Evolutionary conservation across 2,888 invertebrate genomes (phyloP), one percentile per base, ranked within the genome.

Genomic region (Ctena decussata): DNA sequence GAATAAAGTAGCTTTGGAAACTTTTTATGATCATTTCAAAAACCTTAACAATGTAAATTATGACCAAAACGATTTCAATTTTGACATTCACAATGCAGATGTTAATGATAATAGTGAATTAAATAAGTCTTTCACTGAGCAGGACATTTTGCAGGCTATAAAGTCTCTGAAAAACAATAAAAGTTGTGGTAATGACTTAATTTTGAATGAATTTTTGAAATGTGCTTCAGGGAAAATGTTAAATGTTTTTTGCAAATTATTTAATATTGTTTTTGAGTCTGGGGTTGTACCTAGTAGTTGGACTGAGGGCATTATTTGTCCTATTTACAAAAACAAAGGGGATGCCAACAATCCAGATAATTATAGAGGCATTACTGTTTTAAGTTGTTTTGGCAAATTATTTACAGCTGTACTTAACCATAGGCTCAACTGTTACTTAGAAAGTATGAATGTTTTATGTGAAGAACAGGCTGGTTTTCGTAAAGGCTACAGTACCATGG

Each of bases 401-500:
- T 65, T 65, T 21, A 65, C 65, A 18, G 11, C 65, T 35, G 65
- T 65, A 21, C 35, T 65, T n/a, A 65, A 65, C 35, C 18, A 3
- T 65, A 35, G 65, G 35, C 32, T 65, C 12, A 65, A 32, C 18
- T 65, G 35, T 18, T 65, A 35, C 35, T 65, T 65, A 30, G 65
- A 65, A 65, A 65, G 35, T 35, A 65, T 65, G n/a, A 65, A 35
- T 35, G 8, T 65, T 65, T 35, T 65, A 35, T 65, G 65, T 65
- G 65, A 65, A 65, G 65, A 65, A 35, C 65, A 65, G 24, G 65
- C 65, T 35, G 65, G 65, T 65, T 65, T 65, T 65, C 32, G 35
- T 3, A 65, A 35, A 35, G 65, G 35, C n/a, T 35, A 65, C 35
- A 65, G 65, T 35, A 65, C 65, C 35, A 65, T 65, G 65, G 65